Conservation (phyloP, 2,113 vertebrate species). For the Motacilla tschutschensis region DNA sequence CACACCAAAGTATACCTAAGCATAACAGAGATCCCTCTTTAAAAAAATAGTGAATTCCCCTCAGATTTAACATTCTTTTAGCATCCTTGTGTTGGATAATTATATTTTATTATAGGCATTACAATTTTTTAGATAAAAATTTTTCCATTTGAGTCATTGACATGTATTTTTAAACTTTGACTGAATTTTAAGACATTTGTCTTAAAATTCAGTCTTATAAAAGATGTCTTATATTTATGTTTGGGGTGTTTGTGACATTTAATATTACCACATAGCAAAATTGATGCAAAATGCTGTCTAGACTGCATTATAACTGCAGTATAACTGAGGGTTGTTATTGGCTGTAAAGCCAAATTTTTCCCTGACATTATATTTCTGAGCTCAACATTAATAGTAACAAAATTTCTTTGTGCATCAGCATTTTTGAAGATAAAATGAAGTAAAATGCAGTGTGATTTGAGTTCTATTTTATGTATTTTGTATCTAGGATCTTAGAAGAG, state of each 20-base stretch:
- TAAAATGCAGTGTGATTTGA: neutral
- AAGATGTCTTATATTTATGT: neutral
- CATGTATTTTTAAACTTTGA: neutral
- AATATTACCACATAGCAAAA: neutral
- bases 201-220: no score
- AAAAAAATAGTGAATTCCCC: neutral
- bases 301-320: neutral
- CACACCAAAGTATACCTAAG: neutral
- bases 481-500: neutral
- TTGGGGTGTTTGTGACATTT: neutral
- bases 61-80: neutral
- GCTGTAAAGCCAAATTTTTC: neutral
- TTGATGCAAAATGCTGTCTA: neutral
- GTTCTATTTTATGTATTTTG: neutral
- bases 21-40: neutral
- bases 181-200: neutral
- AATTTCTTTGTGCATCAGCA: neutral
- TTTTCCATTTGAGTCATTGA: neutral
- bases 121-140: neutral
- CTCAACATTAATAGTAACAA: neutral
- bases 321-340: neutral
- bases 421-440: neutral
- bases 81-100: neutral
- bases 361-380: neutral
- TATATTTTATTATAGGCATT: neutral